phyloP scores from a whole-genome alignment of 2,888 invertebrate species.

The Drosophila kuntzei region DNA sequence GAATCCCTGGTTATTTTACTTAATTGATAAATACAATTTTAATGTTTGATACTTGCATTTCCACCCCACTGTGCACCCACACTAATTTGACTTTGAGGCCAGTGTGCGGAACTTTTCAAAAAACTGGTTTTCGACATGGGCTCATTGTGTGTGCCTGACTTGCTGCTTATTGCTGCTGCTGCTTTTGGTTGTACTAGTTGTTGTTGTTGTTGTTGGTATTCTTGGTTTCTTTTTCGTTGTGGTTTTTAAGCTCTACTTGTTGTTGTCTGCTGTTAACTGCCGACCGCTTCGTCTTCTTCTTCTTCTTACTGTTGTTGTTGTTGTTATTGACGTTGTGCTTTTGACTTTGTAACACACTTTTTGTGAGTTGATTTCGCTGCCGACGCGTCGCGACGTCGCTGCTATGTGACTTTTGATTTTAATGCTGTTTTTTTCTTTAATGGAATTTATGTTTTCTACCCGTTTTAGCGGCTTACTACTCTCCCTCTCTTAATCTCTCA shows the following conservation, averaged over 20 bases:
- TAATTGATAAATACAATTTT: neutral
- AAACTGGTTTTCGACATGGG: constrained; percentile 72
- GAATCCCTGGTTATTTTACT: too few species aligned
- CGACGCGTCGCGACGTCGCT: constrained; percentile 43
- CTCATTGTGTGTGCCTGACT: constrained; percentile 64
- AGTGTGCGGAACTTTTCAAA: constrained; percentile 65
- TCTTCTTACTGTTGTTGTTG: constrained; percentile 7
- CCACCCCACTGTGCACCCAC: constrained; percentile 47
- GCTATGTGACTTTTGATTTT: constrained; percentile 77
- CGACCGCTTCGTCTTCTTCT: constrained; percentile 15
- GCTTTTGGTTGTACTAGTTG: constrained; percentile 50
- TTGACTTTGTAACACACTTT: constrained; percentile 81
- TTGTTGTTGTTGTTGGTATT: constrained; percentile 61
- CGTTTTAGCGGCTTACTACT: constrained; percentile 23
- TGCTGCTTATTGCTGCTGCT: constrained; percentile 49
- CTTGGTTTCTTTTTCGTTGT: constrained; percentile 75
- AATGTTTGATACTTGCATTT: neutral
- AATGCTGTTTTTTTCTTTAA: constrained; percentile 52
- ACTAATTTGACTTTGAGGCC: constrained; percentile 50
- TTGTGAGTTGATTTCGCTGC: constrained; percentile 68
- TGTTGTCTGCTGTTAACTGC: constrained; percentile 50
- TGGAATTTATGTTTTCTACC: constrained; percentile 51
- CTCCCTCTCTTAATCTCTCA: constrained; percentile 21
- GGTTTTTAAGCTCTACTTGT: constrained; percentile 79
- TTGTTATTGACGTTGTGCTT: constrained; percentile 64